Conservation (phyloP, 2,113 vertebrate species). For the Crocuta crocuta region DNA sequence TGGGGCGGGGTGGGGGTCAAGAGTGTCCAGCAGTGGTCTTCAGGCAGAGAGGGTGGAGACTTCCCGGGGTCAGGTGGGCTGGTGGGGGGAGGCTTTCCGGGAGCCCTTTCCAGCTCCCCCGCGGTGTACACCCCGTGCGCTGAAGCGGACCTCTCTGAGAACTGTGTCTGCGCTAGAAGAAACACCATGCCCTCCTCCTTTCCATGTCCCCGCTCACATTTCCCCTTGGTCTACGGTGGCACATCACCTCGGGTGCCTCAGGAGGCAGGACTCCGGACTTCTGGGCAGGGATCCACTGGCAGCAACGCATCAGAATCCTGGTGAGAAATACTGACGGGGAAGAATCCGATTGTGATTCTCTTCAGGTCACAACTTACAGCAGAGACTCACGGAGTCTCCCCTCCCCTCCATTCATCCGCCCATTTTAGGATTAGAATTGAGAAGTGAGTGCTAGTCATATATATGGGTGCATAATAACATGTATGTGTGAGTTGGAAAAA, state of each 20-base stretch:
- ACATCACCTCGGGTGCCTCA: accelerated
- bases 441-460: neutral
- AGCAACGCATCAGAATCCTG: too few species aligned
- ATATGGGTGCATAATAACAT: neutral
- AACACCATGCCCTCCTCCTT: neutral
- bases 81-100: accelerated
- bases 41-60: accelerated
- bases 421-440: neutral
- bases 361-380: neutral
- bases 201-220: accelerated
- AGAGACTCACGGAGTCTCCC: accelerated
- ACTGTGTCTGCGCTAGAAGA: accelerated
- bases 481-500: neutral
- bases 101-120: neutral
- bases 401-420: too few species aligned
- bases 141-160: accelerated
- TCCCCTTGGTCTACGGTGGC: neutral
- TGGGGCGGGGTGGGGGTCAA: accelerated
- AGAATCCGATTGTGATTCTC: neutral
- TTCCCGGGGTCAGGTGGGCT: accelerated
- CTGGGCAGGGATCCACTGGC: neutral
- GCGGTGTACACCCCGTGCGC: too few species aligned
- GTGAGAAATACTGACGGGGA: neutral
- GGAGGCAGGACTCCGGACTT: neutral
- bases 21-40: neutral